Evolutionary conservation across 2,113 vertebrate genomes (phyloP).

Genomic region (Columbina picui): DNA sequence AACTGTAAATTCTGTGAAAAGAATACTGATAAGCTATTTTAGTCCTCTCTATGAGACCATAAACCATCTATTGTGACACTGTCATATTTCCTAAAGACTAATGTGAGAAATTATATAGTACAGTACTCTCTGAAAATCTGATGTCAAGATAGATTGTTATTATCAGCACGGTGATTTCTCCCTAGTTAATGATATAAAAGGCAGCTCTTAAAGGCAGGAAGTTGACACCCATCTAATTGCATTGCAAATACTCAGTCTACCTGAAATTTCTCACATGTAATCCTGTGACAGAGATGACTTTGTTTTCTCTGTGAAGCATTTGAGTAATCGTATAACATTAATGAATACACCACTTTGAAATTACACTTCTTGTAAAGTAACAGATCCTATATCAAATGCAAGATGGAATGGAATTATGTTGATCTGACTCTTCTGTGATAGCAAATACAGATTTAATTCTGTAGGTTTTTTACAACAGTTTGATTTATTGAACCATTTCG

Average conservation of each 20-base stretch:
- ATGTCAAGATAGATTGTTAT: not conserved
- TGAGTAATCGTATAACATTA: not conserved
- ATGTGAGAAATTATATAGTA: not conserved
- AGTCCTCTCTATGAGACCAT: not conserved
- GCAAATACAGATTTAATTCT: not conserved
- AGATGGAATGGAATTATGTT: not conserved
- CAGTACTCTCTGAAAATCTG: not conserved
- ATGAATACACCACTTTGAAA: not conserved
- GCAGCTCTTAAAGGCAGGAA: constrained; percentile 18
- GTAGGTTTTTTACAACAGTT: not conserved
- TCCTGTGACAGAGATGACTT: constrained; percentile 3
- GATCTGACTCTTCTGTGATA: not conserved
- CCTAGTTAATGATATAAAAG: not conserved
- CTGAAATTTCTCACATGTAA: not conserved
- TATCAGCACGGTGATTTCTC: not conserved
- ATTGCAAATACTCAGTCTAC: not conserved
- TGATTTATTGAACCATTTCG: not conserved
- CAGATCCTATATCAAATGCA: not conserved
- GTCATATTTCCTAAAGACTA: not conserved
- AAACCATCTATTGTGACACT: not conserved
- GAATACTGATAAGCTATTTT: not conserved
- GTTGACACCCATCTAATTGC: constrained; percentile 2
- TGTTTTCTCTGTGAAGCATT: not conserved
- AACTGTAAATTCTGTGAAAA: not conserved
- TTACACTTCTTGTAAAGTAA: not conserved